Conservation (phyloP, 2,888 invertebrate genomes). For the Campopleginae sp. region DNA sequence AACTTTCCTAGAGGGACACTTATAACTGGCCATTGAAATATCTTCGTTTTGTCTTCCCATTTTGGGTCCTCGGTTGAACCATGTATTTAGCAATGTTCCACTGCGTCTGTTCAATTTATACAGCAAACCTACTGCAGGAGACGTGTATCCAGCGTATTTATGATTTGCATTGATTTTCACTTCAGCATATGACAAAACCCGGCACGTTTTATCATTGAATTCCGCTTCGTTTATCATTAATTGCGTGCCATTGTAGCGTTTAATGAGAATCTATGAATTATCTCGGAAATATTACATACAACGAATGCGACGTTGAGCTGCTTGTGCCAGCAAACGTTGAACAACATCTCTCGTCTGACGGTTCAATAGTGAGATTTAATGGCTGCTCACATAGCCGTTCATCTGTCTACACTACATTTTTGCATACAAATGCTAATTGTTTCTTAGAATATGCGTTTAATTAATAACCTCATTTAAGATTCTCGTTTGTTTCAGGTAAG, state of each 20-base stretch:
- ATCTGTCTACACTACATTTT: not conserved
- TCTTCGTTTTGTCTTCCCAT: not conserved
- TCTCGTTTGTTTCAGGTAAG: constrained; percentile 64
- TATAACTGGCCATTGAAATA: not conserved
- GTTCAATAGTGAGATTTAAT: constrained; percentile 24
- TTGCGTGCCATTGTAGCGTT: constrained; percentile 62
- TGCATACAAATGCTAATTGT: constrained; percentile 19
- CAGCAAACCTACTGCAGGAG: constrained; percentile 32
- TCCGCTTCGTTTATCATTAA: constrained; percentile 61
- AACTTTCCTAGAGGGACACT: not conserved
- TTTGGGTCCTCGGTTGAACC: too few species aligned
- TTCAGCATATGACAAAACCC: constrained; percentile 44
- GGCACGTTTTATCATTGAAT: constrained; percentile 48
- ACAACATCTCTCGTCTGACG: constrained; percentile 12
- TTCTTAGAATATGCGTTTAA: not conserved
- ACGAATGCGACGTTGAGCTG: not conserved
- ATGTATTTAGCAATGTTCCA: too few species aligned
- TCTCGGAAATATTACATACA: constrained; percentile 55
- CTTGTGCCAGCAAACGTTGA: constrained; percentile 31
- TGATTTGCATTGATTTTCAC: constrained; percentile 54
- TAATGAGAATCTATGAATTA: constrained; percentile 68
- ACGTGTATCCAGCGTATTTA: not conserved
- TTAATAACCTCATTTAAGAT: constrained; percentile 39
- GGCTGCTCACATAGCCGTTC: not conserved
- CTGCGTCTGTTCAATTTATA: constrained; percentile 7